Evolutionary conservation across 1,140 invertebrate species (phyloP), one percentile per base, ranked within the genome.

Genomic region (Drosophila gunungcola): DNA sequence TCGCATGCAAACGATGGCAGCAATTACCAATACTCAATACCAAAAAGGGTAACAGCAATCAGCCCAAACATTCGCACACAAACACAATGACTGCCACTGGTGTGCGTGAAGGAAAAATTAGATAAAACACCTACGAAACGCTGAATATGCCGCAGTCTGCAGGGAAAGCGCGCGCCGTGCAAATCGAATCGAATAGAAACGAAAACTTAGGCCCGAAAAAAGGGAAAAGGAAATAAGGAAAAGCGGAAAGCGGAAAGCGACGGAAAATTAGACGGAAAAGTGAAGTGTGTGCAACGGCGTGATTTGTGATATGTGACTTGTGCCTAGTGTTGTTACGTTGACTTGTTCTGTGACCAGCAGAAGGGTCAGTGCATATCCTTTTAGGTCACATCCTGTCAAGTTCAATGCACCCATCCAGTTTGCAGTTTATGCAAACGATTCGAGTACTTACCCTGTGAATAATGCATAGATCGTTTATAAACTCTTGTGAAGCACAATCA

Each of bases 121-220:
- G 85, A 91, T 91, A 91, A 91, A 91, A 91, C 85, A 91, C 80
- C 85, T 88, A 88, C 83, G 56, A 62, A 77, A 54, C 55, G 84
- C 73, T 83, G 82, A 86, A 90, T 91, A 90, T 90, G 83, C 82
- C 90, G 68, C 90, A 91, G 90, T 91, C 90, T 65, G 67, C 65
- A 73, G 61, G 63, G 67, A 83, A 91, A 82, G 83, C 86, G 90
- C 85, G 90, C 78, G 39, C 45, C 73, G 89, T 73, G 67, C 80
- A 72, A 85, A 84, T 63, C 77, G 54, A 72, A 48, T 36, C 13
- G 45, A 62, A 56, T 9, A 46, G 49, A 62, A 63, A 68, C 53
- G 49, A 48, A 61, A 56, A 57, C 46, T 32, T 43, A 55, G 32
- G n/a, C 13, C 38, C 45, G 11, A 42, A 76, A 63, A 69, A 61